Conservation (phyloP, 2,888 invertebrate species). For the Petrolisthes manimaculis region DNA sequence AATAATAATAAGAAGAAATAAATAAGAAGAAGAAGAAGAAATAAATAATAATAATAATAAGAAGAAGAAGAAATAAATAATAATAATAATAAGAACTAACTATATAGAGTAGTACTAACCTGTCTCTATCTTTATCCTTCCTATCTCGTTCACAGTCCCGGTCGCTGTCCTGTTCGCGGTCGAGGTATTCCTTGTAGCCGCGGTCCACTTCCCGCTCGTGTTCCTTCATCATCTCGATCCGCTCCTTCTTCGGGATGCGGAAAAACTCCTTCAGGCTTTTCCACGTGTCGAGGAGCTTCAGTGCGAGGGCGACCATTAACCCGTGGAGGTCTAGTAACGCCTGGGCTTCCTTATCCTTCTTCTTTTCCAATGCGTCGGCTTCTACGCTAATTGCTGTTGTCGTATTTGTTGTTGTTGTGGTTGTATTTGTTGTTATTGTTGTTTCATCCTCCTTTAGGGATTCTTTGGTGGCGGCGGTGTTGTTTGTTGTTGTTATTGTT, state of each 20-base stretch:
- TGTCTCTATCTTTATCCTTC: constrained; percentile 50
- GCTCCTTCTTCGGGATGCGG: constrained; percentile 92
- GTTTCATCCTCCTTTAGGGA: not conserved
- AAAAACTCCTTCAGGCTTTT: constrained; percentile 79
- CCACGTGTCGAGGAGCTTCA: constrained; percentile 80
- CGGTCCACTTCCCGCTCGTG: constrained; percentile 90
- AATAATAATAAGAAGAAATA: too few relatives aligned
- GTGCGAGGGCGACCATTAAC: constrained; percentile 68
- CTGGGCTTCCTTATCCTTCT: constrained; percentile 66
- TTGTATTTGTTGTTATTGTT: too few relatives aligned
- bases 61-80: too few relatives aligned
- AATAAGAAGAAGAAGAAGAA: too few relatives aligned
- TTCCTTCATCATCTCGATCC: constrained; percentile 94
- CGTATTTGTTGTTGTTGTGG: too few relatives aligned
- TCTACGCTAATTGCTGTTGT: not conserved
- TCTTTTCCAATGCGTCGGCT: constrained; percentile 30
- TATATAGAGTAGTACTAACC: constrained; percentile 15
- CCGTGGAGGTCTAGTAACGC: constrained; percentile 66
- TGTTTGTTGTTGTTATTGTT: not conserved
- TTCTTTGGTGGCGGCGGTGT: not conserved
- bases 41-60: too few relatives aligned
- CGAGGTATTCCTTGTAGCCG: constrained; percentile 66
- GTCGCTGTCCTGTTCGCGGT: constrained; percentile 56
- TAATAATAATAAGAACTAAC: too few relatives aligned
- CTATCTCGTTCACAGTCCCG: constrained; percentile 47